Evolutionary conservation across 1,140 invertebrate species (phyloP).

Genomic region (Ganaspis sp.): DNA sequence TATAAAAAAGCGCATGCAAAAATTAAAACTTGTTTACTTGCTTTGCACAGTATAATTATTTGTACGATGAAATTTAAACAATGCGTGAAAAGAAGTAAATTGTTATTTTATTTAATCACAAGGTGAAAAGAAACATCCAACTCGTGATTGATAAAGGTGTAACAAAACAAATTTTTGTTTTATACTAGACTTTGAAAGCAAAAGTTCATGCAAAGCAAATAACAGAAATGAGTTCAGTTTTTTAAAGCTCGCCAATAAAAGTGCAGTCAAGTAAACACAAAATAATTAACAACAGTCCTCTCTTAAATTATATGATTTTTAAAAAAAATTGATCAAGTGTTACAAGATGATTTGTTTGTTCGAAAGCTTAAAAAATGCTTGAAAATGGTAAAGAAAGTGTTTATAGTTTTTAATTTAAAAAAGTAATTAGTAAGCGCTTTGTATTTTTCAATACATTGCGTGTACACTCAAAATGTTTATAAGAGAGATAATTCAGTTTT

Average conservation of each 20-base stretch:
- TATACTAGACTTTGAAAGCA: too few relatives aligned
- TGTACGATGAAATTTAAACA: too few relatives aligned
- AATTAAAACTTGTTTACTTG: background rate
- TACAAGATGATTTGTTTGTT: too few relatives aligned
- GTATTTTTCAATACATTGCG: background rate
- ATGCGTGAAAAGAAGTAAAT: too few relatives aligned
- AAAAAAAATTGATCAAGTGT: too few relatives aligned
- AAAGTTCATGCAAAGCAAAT: background rate
- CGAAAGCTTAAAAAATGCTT: too few relatives aligned
- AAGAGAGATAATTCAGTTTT: background rate
- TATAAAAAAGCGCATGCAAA: slow-evolving; percentile 35
- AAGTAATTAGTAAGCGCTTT: background rate
- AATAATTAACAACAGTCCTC: background rate
- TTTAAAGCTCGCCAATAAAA: background rate
- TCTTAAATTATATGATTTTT: background rate
- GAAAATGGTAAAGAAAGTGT: too few relatives aligned
- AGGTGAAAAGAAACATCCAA: too few relatives aligned
- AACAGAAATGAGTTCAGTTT: background rate
- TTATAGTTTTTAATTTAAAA: background rate
- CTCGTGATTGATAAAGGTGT: too few relatives aligned
- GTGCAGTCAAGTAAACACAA: background rate
- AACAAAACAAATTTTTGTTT: too few relatives aligned
- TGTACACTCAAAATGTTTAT: background rate
- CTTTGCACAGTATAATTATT: too few relatives aligned
- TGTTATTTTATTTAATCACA: too few relatives aligned